Percentiles rank a stretch among this genome's conserved stretches.
Evolutionary conservation across 2,797 vertebrate species (phyloP).

Genomic region (Anguilla anguilla): DNA sequence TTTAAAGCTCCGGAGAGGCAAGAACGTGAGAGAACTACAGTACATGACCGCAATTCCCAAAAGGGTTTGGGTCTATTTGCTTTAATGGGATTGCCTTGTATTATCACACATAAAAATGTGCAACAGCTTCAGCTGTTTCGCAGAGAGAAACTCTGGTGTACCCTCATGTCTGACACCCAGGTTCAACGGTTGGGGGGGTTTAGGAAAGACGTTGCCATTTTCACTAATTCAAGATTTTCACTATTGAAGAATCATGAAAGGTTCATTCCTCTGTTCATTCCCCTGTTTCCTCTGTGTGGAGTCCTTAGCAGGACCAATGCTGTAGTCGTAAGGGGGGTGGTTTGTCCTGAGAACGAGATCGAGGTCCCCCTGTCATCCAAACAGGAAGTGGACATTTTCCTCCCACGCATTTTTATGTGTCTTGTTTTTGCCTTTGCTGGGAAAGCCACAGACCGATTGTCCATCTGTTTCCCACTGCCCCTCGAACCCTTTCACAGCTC

Average conservation of each 20-base stretch:
- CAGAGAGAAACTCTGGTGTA: background rate
- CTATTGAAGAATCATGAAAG: background rate
- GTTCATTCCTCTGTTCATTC: background rate
- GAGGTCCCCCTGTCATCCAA: background rate
- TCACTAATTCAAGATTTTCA: background rate
- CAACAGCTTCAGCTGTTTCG: background rate
- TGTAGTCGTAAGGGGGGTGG: background rate
- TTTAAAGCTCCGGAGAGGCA: background rate
- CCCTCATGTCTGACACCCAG: background rate
- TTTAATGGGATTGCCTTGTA: background rate
- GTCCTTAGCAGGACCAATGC: background rate
- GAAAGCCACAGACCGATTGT: background rate
- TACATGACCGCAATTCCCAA: too few species aligned
- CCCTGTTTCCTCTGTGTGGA: background rate
- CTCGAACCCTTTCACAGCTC: background rate
- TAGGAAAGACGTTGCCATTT: background rate
- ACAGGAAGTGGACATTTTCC: background rate
- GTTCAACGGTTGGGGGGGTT: background rate
- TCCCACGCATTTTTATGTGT: background rate
- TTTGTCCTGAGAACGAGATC: background rate
- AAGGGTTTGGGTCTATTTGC: too few species aligned
- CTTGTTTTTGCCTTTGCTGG: background rate
- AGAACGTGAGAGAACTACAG: background rate
- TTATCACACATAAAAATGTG: background rate
- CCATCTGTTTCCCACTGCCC: background rate